These are phyloP conservation scores for Asarcornis scutulata DNA, from an alignment of 2,113 vertebrate species.

Conservation along the genomic window DNA sequence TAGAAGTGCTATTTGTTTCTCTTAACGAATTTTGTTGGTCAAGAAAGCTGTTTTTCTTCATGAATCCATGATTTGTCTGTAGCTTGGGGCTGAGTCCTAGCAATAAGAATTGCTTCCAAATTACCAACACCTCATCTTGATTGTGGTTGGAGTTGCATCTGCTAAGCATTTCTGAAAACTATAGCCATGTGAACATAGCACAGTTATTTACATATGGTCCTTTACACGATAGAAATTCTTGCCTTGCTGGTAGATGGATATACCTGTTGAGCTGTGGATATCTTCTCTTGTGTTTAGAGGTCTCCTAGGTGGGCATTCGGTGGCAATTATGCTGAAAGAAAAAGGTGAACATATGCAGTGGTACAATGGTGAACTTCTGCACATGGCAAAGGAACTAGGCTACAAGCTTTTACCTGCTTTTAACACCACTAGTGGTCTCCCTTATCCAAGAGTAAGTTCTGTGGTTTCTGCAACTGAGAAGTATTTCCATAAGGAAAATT, in stretches of 20 bases:
- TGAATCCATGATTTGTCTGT: neutral
- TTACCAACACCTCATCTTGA: neutral
- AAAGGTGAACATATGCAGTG: constrained; percentile 91
- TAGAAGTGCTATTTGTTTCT: neutral
- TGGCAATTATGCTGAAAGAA: constrained; percentile 96
- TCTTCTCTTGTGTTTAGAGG: constrained; percentile 79
- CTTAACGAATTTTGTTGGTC: neutral
- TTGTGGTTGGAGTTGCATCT: neutral
- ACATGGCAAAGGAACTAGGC: constrained; percentile 96
- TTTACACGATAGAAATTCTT: neutral
- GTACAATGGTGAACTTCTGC: constrained; percentile 94
- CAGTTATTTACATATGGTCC: neutral
- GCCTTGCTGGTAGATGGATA: neutral
- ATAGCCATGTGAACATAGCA: neutral
- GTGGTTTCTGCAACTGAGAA: neutral
- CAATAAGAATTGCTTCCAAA: neutral
- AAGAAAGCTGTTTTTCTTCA: no score
- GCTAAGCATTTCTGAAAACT: neutral
- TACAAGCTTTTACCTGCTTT: constrained; percentile 94
- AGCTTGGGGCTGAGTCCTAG: neutral
- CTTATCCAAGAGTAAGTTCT: constrained; percentile 93
- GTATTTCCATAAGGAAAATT: neutral
- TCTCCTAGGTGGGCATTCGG: constrained; percentile 93
- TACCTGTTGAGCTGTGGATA: neutral
- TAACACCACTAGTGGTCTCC: constrained; percentile 98